phyloP scores from a whole-genome alignment of 2,888 invertebrate genomes.

The Hirtodrosophila trivittata region DNA sequence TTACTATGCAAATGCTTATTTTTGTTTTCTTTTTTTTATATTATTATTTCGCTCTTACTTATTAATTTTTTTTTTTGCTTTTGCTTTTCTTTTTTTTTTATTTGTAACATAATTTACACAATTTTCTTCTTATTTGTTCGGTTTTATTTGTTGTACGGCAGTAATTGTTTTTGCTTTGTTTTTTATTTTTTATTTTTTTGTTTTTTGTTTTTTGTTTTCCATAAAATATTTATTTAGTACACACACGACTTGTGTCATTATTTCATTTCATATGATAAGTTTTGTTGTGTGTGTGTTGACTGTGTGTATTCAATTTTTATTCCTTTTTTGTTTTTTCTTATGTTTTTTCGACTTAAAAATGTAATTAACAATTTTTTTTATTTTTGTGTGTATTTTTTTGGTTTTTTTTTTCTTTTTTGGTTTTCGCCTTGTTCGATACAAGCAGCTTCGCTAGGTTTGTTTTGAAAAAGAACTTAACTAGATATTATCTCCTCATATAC shows the following conservation, averaged over 20 bases:
- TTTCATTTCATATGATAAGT: constrained; percentile 48
- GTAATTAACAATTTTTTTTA: constrained; percentile 81
- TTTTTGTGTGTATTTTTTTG: constrained; percentile 38
- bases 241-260: constrained; percentile 31
- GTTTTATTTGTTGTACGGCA: constrained; percentile 70
- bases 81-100: constrained; percentile 33
- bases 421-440: constrained; percentile 3
- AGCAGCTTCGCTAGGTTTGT: constrained; percentile 62
- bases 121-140: constrained; percentile 51
- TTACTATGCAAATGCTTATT: constrained; percentile 58
- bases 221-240: constrained; percentile 49
- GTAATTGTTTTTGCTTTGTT: constrained; percentile 72
- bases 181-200: constrained; percentile 44
- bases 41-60: constrained; percentile 19
- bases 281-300: constrained; percentile 45
- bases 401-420: constrained; percentile 47
- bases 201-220: constrained; percentile 49
- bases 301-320: constrained; percentile 27
- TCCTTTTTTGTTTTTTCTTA: constrained; percentile 43
- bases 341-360: constrained; percentile 76
- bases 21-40: constrained; percentile 28
- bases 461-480: constrained; percentile 71
- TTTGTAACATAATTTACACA: constrained; percentile 56
- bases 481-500: constrained; percentile 32
- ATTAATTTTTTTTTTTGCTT: constrained; percentile 38